A percentile compares a stretch with the other conserved stretches of the same genome.
These are phyloP conservation scores for Phylloscopus trochilus DNA, from an alignment of 2,113 vertebrate genomes.

Conservation along the genomic window DNA sequence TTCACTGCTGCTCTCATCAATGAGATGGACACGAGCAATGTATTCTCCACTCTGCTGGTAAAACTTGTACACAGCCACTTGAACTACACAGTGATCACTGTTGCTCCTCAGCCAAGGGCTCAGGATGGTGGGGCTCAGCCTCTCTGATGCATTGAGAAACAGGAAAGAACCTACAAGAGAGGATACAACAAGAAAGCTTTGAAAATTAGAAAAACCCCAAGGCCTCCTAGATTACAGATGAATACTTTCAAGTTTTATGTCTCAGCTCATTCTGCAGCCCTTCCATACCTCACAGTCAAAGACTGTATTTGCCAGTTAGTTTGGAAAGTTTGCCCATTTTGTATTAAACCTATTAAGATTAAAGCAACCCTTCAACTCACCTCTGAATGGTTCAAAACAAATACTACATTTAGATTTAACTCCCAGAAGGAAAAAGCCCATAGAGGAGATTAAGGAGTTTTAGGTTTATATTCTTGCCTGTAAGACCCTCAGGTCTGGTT, in stretches of 20 bases:
- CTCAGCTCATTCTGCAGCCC: neutral
- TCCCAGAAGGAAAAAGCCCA: neutral
- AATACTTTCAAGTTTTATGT: neutral
- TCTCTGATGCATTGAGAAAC: conserved; percentile 82
- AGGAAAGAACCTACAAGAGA: conserved; percentile 84
- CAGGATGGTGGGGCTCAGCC: conserved; percentile 82
- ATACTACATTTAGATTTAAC: neutral
- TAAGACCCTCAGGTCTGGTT: neutral
- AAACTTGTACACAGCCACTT: conserved; percentile 87
- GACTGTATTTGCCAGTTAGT: neutral
- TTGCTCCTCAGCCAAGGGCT: conserved; percentile 90
- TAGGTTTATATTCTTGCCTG: neutral
- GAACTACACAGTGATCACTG: conserved; percentile 81
- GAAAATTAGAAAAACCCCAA: neutral
- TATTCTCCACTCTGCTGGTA: conserved; percentile 83
- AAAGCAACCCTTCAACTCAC: neutral
- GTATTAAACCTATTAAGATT: neutral
- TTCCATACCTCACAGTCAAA: neutral
- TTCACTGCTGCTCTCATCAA: conserved; percentile 69
- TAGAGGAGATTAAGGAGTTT: neutral
- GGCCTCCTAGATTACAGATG: neutral
- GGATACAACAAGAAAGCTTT: neutral
- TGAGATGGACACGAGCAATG: conserved; percentile 78
- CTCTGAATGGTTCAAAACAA: neutral
- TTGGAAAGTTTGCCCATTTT: neutral